Evolutionary conservation across 2,888 invertebrate species (phyloP).

Genomic region (Hydrotaea cyrtoneurina): DNA sequence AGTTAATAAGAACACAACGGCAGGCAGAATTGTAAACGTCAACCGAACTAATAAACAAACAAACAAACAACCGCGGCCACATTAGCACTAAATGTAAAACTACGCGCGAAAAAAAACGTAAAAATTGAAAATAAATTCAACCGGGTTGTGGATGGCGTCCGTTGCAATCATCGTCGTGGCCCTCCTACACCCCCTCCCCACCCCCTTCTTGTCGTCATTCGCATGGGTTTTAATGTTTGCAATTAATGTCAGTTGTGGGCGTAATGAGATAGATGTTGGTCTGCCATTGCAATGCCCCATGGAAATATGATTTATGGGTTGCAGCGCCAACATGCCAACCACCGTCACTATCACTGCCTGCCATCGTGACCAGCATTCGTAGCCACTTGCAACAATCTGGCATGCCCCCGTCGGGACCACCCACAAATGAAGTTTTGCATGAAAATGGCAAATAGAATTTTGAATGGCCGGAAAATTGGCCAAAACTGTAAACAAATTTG

Average conservation of each 20-base stretch:
- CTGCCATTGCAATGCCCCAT: constrained; percentile 43
- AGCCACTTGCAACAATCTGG: too few species aligned
- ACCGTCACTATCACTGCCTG: not conserved
- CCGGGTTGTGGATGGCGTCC: constrained; percentile 30
- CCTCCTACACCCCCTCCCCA: not conserved
- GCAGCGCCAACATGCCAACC: constrained; percentile 22
- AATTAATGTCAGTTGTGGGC: constrained; percentile 68
- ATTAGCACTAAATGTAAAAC: constrained; percentile 8
- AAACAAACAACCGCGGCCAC: not conserved
- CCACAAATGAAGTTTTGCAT: constrained; percentile 50
- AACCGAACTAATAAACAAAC: not conserved
- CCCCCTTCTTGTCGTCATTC: not conserved
- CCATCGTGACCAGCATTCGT: too few species aligned
- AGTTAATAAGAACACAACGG: constrained; percentile 54
- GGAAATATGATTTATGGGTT: constrained; percentile 64
- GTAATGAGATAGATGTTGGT: constrained; percentile 62
- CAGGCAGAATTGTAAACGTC: constrained; percentile 31
- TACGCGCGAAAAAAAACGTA: constrained; percentile 19
- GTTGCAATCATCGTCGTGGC: not conserved
- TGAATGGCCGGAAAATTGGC: constrained; percentile 43
- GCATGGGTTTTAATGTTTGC: constrained; percentile 59
- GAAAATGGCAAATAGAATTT: constrained; percentile 15
- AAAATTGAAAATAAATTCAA: constrained; percentile 44
- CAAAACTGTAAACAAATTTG: not conserved
- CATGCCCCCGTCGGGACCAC: not conserved